phyloP scores from a whole-genome alignment of 2,797 vertebrate genomes.

The Catostomus latipinnis region DNA sequence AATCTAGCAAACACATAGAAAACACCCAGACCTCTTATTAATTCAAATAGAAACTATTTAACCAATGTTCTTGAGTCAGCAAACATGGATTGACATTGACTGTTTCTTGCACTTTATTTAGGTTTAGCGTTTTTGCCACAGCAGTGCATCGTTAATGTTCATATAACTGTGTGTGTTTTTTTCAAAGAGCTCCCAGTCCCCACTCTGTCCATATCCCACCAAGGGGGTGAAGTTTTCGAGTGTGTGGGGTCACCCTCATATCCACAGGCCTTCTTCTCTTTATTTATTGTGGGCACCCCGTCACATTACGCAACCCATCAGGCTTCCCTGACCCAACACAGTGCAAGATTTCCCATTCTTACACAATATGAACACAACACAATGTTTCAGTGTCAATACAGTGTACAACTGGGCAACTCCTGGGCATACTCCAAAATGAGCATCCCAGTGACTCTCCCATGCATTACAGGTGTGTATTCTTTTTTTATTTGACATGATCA shows the following conservation, averaged over 20 bases:
- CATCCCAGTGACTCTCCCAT: constrained; percentile 59
- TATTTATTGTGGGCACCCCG: constrained; percentile 62
- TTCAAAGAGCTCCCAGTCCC: constrained; percentile 39
- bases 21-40: too few species aligned
- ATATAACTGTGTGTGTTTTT: constrained; percentile 3
- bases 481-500: not conserved
- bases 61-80: not conserved
- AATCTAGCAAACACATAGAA: too few species aligned
- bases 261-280: constrained; percentile 71
- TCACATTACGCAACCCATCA: constrained; percentile 43
- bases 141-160: not conserved
- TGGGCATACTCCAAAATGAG: constrained; percentile 70
- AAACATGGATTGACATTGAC: not conserved
- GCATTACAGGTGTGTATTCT: constrained; percentile 51
- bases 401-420: constrained; percentile 52
- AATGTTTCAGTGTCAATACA: constrained; percentile 77
- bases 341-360: constrained; percentile 66
- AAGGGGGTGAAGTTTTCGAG: constrained; percentile 65
- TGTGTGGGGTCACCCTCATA: constrained; percentile 74
- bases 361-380: constrained; percentile 58
- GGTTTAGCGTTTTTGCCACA: too few species aligned
- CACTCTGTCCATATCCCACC: constrained; percentile 46
- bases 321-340: constrained; percentile 49
- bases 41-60: not conserved
- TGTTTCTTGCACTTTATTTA: not conserved